Base-by-base conservation (phyloP, 1,140 invertebrate genomes). In the Manduca sexta region DNA sequence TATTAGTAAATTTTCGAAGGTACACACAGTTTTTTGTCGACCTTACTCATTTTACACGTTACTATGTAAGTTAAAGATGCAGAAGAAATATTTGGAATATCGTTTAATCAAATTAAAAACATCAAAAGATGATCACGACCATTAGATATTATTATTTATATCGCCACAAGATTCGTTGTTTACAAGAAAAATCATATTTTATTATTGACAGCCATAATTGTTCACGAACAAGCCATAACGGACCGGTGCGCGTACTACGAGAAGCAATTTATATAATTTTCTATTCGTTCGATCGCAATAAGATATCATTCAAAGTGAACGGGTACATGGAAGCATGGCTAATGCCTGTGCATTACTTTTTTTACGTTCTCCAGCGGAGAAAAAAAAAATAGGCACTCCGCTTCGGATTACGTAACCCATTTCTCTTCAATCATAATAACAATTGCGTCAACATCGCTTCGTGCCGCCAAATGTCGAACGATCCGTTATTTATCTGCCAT, bases 231-330 rank as follows among this genome's bases (percentile, higher is more conserved):
- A 35, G 10, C 37, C 42, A 53, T 47, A 53, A 50, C 35, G 13
- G 17, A 45, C 0, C 37, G 46, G 39, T 15, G 40, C 34, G 55
- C 59, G 56, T 60, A 64, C 52, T 56, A 50, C 59, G 54, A 62
- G 59, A 62, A 64, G 65, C 58, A 62, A 69, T 69, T 69, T 69
- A 69, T 69, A 62, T 64, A 66, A 69, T 69, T 69, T 69, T 60
- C 65, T 69, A 69, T 69, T 62, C 61, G 56, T 59, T 61, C 51
- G 60, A 67, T 64, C 49, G 15, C 10, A 62, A 64, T 57, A 45
- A 62, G 62, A 60, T 60, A 67, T 51, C 43, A 64, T 68, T 68
- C 58, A 64, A 68, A 69, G 61, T 65, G 65, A 69, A 65, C 59
- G 65, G 58, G 45, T 53, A 45, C 49, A 52, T 61, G 53, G 60